A percentile compares a stretch with the other conserved stretches of the same genome.
phyloP scores from a whole-genome alignment of 30 jellyfish, hydroid and myxozoan species.

The Pseudorhiza aurosa region DNA sequence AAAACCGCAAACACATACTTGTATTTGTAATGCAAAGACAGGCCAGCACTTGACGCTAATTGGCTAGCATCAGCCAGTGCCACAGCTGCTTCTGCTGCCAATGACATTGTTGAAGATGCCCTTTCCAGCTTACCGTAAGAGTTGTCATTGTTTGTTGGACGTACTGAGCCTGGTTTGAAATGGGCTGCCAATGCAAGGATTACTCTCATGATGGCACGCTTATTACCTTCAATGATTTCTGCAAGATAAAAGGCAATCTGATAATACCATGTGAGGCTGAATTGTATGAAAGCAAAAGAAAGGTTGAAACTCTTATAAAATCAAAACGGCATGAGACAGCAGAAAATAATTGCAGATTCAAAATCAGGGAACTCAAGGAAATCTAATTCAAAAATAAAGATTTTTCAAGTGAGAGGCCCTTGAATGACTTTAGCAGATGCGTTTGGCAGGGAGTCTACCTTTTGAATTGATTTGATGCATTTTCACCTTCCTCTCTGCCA shows the following conservation, averaged over 20 bases:
- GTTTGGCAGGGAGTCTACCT: slow-evolving; percentile 31
- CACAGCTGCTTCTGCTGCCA: slow-evolving; percentile 96
- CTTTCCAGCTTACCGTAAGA: slow-evolving; percentile 46
- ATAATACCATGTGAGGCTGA: not conserved
- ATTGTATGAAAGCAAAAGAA: not conserved
- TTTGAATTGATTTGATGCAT: slow-evolving; percentile 78
- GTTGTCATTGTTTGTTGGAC: slow-evolving; percentile 26
- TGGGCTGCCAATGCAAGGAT: slow-evolving; percentile 97
- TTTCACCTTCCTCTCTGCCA: slow-evolving; percentile 77
- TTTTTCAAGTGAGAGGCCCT: not conserved
- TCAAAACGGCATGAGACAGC: too few species aligned
- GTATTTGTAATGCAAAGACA: slow-evolving; percentile 64
- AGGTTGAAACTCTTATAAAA: too few species aligned
- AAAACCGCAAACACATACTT: slow-evolving; percentile 46
- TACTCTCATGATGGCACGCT: slow-evolving; percentile 88
- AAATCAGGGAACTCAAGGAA: too few species aligned
- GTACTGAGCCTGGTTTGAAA: slow-evolving; percentile 86
- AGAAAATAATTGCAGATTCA: too few species aligned
- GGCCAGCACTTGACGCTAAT: slow-evolving; percentile 70
- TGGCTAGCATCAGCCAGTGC: slow-evolving; percentile 88
- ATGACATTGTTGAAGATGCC: slow-evolving; percentile 81
- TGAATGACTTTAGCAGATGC: not conserved
- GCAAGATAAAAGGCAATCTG: not conserved
- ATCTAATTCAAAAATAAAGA: too few species aligned
- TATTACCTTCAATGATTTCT: slow-evolving; percentile 92